Conservation (phyloP, 2,888 invertebrate genomes). For the Ichneumoninae sp. region DNA sequence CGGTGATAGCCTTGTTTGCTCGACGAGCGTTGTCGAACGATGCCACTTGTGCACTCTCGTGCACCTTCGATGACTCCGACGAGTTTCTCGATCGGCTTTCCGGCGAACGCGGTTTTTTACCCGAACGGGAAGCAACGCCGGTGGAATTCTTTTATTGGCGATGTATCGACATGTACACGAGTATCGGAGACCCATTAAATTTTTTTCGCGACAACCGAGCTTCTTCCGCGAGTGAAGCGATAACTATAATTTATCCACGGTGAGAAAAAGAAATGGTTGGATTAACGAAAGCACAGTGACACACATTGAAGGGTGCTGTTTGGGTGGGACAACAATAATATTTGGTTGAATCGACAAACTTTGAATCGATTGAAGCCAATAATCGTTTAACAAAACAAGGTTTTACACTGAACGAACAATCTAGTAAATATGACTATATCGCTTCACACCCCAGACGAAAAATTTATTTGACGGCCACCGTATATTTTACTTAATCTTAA, state of each 20-base stretch:
- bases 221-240: background rate
- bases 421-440: too few species aligned
- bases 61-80: background rate
- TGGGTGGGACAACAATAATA: too few species aligned
- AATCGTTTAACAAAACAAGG: too few species aligned
- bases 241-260: background rate
- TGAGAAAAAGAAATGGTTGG: background rate
- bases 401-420: too few species aligned
- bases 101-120: background rate
- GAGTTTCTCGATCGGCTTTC: background rate
- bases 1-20: constrained; percentile 12
- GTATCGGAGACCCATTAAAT: background rate
- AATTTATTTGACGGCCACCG: too few species aligned
- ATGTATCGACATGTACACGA: background rate
- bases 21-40: constrained; percentile 1
- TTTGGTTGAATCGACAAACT: too few species aligned
- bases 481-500: too few species aligned
- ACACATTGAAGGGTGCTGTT: too few species aligned
- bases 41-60: constrained; percentile 40
- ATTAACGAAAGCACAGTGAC: too few species aligned
- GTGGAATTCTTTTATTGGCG: background rate
- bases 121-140: background rate
- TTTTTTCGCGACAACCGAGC: background rate
- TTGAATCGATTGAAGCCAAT: too few species aligned
- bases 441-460: too few species aligned